These are phyloP conservation scores for Aleiodes testaceus DNA, from an alignment of 2,888 invertebrate genomes.

Conservation along the genomic window DNA sequence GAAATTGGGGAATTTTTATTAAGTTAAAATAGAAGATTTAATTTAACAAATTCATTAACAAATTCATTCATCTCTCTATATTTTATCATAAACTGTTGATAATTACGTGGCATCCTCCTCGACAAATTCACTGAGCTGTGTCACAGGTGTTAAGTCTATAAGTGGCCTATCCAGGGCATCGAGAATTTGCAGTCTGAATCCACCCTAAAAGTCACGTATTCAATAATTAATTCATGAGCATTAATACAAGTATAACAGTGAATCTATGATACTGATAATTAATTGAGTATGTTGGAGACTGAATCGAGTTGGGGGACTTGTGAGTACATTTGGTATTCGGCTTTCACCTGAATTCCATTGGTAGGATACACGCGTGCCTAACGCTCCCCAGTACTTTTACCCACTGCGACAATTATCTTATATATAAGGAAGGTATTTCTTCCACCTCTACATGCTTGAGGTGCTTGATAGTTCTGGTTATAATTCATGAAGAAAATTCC, in stretches of 20 bases:
- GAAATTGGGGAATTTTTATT: neutral
- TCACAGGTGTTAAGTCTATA: conserved; percentile 87
- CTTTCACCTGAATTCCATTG: conserved; percentile 53
- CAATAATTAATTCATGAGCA: conserved; percentile 28
- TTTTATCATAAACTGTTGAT: too few species aligned
- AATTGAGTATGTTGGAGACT: conserved; percentile 14
- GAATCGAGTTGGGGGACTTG: conserved; percentile 13
- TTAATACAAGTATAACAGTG: conserved; percentile 7
- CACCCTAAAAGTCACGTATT: conserved; percentile 80
- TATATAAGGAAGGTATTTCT: neutral
- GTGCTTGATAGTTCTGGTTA: neutral
- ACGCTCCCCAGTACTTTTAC: conserved; percentile 45
- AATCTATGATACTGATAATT: neutral
- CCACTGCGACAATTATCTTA: conserved; percentile 31
- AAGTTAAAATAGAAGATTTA: too few species aligned
- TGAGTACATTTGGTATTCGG: conserved; percentile 43
- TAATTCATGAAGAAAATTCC: conserved; percentile 7
- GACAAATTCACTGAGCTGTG: conserved; percentile 86
- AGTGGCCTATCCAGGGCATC: conserved; percentile 89
- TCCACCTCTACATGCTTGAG: neutral
- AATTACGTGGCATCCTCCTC: conserved; percentile 91
- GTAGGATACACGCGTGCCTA: conserved; percentile 48
- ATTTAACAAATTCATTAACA: too few species aligned
- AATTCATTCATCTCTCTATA: too few species aligned
- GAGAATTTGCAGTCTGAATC: conserved; percentile 90